Conservation (phyloP, 1,140 invertebrate genomes). For the Drosophila bocqueti region DNA sequence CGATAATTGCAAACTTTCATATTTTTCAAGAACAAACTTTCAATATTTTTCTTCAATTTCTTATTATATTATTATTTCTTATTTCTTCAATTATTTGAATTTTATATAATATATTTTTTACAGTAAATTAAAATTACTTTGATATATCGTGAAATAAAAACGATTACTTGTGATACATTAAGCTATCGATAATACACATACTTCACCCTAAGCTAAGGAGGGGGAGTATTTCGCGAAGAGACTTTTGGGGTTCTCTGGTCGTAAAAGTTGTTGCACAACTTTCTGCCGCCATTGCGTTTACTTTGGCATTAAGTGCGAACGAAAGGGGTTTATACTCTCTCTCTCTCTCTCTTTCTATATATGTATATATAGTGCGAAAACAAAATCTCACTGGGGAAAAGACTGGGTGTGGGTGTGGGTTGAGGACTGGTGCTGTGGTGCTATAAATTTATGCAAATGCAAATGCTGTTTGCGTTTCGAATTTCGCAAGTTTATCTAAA, state of each 20-base stretch:
- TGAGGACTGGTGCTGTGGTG: constrained; percentile 9
- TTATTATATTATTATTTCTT: no score
- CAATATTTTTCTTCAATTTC: background rate
- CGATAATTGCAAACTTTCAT: background rate
- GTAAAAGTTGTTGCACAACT: constrained; percentile 73
- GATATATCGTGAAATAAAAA: background rate
- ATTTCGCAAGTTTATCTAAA: constrained; percentile 81
- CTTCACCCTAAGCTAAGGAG: no score
- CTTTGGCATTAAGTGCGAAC: constrained; percentile 65
- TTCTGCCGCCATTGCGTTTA: constrained; percentile 66
- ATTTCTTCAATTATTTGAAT: background rate
- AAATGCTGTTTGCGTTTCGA: constrained; percentile 80
- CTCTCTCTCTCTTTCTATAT: no score
- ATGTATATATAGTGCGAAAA: constrained; percentile 19
- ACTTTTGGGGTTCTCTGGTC: constrained; percentile 22
- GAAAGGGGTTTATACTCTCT: constrained; percentile 9
- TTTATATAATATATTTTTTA: background rate
- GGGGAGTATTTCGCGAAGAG: background rate
- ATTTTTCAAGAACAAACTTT: background rate
- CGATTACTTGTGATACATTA: background rate
- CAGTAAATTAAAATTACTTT: background rate
- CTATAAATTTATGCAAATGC: constrained; percentile 80
- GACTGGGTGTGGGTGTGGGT: background rate
- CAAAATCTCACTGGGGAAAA: constrained; percentile 16
- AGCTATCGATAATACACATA: no score